phyloP scores from a whole-genome alignment of 2,113 vertebrate species.

The Donacobius atricapilla region DNA sequence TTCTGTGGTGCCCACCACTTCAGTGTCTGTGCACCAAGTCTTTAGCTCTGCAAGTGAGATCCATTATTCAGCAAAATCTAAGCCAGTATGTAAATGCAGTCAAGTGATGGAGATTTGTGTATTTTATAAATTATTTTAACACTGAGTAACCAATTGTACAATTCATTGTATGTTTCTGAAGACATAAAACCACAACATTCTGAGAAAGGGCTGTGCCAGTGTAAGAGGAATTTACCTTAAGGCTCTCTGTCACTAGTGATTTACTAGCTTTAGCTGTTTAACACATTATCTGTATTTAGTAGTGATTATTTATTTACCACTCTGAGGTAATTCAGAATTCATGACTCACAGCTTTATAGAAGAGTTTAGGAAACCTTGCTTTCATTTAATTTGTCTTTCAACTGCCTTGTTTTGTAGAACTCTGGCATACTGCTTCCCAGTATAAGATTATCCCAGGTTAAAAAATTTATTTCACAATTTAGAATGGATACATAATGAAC shows the following conservation, averaged over 20 bases:
- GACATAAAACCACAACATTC: conserved; percentile 56
- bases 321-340: conserved; percentile 69
- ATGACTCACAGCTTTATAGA: conserved; percentile 63
- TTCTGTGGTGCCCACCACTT: conserved; percentile 41
- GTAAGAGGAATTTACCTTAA: conserved; percentile 70
- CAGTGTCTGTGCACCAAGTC: conserved; percentile 37
- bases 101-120: conserved; percentile 65
- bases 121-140: conserved; percentile 71
- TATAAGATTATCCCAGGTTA: conserved; percentile 6
- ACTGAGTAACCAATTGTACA: conserved; percentile 65
- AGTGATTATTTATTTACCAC: conserved; percentile 78
- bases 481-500: not conserved
- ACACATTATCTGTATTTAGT: conserved; percentile 75
- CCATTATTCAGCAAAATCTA: conserved; percentile 64
- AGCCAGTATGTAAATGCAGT: conserved; percentile 63
- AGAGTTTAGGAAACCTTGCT: conserved; percentile 59
- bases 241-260: conserved; percentile 74
- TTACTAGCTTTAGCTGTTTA: conserved; percentile 75
- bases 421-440: conserved; percentile 55
- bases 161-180: conserved; percentile 69
- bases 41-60: conserved; percentile 65
- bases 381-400: conserved; percentile 67
- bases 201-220: conserved; percentile 70
- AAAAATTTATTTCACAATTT: conserved; percentile 31
- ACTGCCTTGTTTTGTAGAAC: conserved; percentile 52